A percentile compares a stretch with the other conserved stretches of the same genome.
These are phyloP conservation scores for Paraplagusia blochii DNA, from an alignment of 2,113 vertebrate species.

Conservation along the genomic window DNA sequence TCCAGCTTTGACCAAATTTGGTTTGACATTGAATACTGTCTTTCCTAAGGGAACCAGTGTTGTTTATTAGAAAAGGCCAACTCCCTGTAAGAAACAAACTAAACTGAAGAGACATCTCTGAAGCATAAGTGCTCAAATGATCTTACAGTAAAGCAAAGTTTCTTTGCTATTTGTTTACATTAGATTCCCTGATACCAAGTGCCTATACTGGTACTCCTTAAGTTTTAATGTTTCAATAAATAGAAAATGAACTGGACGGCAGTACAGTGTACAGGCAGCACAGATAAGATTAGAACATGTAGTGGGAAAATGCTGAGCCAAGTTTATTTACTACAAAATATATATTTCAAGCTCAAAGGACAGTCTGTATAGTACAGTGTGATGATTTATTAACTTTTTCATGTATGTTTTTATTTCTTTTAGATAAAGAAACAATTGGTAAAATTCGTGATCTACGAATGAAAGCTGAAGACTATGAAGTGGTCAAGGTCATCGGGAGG, in stretches of 20 bases:
- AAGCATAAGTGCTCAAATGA: constrained; percentile 4
- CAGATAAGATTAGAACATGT: no score
- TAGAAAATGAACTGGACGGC: no score
- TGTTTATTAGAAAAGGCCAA: constrained; percentile 73
- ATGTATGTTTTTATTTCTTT: constrained; percentile 8
- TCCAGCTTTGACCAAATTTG: constrained; percentile 89
- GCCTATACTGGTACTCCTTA: no score
- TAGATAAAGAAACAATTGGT: constrained; percentile 96
- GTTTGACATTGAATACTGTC: constrained; percentile 71
- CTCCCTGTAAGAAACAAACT: constrained; percentile 28
- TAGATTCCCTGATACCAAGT: no score
- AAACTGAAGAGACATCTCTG: constrained; percentile 26
- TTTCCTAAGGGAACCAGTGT: constrained; percentile 75
- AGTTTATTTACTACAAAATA: no score
- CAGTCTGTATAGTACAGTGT: no score
- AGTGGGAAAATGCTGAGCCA: no score
- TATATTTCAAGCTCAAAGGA: no score
- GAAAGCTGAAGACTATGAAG: constrained; percentile 98
- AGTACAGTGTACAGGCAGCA: no score
- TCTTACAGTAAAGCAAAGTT: no score
- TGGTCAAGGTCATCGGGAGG: constrained; percentile 98
- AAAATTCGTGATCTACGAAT: constrained; percentile 96
- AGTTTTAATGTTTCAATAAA: no score
- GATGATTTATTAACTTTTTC: background rate
- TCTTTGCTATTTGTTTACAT: no score